These are phyloP conservation scores for Talpa occidentalis DNA, from an alignment of 2,113 vertebrate species.

Conservation along the genomic window DNA sequence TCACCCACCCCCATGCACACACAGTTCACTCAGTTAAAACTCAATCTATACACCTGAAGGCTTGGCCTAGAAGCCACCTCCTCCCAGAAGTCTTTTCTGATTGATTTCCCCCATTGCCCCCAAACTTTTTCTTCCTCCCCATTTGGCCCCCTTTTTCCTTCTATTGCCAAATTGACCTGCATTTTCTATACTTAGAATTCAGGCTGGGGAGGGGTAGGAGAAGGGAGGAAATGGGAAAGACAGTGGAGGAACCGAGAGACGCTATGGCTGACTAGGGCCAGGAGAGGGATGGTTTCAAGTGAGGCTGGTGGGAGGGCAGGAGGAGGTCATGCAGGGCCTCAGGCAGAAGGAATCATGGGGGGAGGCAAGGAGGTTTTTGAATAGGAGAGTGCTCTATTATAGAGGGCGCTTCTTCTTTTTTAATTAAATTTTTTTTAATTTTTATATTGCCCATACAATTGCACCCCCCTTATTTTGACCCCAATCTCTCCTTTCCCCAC, in stretches of 20 bases:
- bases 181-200: background rate
- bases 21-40: background rate
- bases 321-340: background rate
- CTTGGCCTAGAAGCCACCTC: background rate
- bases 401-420: too few species aligned
- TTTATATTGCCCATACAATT: too few species aligned
- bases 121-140: background rate
- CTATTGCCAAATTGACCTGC: background rate
- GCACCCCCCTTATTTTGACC: too few species aligned
- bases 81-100: background rate
- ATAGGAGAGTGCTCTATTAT: background rate
- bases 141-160: background rate
- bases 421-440: too few species aligned
- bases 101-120: background rate
- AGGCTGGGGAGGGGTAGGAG: background rate
- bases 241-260: background rate
- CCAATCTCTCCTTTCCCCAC: too few species aligned
- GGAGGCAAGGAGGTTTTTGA: background rate
- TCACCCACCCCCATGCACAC: fast-evolving
- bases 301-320: background rate
- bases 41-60: background rate
- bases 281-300: background rate
- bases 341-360: background rate
- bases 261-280: fast-evolving
- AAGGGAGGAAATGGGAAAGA: background rate